Conservation (phyloP, 2,113 vertebrate genomes). For the Festucalex cinctus region DNA sequence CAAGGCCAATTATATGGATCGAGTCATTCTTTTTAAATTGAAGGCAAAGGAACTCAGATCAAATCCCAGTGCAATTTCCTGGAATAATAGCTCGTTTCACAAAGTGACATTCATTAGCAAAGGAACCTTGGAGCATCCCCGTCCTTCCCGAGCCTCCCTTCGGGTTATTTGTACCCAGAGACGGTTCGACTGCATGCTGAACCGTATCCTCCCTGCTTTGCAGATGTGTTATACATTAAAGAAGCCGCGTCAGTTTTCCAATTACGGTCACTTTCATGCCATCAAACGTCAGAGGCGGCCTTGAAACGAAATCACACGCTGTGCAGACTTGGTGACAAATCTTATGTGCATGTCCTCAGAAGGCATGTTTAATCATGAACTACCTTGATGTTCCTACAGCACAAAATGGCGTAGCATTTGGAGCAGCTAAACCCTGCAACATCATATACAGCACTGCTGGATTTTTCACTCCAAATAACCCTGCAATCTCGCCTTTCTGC, state of each 20-base stretch:
- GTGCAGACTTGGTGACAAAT: not conserved
- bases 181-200: not conserved
- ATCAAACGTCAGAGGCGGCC: not conserved
- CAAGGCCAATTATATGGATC: conserved; percentile 36
- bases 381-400: not conserved
- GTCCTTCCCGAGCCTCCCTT: not conserved
- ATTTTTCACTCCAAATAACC: not conserved
- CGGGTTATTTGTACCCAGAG: not conserved
- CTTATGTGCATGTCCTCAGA: not conserved
- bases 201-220: not conserved
- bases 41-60: not conserved
- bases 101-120: conserved; percentile 6
- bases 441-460: not conserved
- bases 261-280: not conserved
- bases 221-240: not conserved
- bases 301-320: not conserved
- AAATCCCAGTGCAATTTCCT: conserved; percentile 3
- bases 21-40: conserved; percentile 11
- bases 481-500: not conserved
- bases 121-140: not conserved
- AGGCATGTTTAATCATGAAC: not conserved
- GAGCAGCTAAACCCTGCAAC: not conserved
- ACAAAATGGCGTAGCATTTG: not conserved
- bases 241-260: not conserved
- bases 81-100: not conserved